A percentile compares a stretch with the other conserved stretches of the same genome.
These are phyloP conservation scores for Campoletis sonorensis DNA, from an alignment of 1,140 invertebrate genomes.

Conservation along the genomic window DNA sequence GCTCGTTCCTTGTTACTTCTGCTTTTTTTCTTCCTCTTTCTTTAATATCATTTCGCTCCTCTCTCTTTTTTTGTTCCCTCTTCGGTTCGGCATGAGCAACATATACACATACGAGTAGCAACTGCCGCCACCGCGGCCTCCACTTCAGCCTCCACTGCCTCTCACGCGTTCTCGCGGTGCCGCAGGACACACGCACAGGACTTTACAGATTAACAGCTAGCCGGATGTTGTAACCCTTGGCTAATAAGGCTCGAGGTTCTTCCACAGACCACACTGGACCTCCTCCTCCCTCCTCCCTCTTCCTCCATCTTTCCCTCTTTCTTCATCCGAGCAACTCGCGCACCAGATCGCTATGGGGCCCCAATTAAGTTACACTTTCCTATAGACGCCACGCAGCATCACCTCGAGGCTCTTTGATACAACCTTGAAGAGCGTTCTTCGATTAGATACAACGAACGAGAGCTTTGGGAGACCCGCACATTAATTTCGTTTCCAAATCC, in stretches of 20 bases:
- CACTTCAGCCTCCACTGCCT: conserved; percentile 50
- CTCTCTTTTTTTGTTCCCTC: not conserved
- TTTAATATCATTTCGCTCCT: conserved; percentile 13
- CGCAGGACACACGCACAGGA: conserved; percentile 74
- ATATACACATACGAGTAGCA: conserved; percentile 4
- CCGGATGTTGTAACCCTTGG: conserved; percentile 69
- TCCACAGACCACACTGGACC: conserved; percentile 9
- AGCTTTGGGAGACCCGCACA: conserved; percentile 54
- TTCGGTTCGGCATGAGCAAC: not conserved
- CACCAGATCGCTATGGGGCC: conserved; percentile 37
- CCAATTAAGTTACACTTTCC: conserved; percentile 61
- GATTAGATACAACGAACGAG: conserved; percentile 66
- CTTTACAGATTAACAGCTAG: conserved; percentile 75
- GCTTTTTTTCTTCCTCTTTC: not conserved
- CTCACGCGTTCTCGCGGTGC: conserved; percentile 56
- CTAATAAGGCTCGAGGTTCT: conserved; percentile 71
- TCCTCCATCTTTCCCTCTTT: not conserved
- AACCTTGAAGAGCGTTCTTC: conserved; percentile 66
- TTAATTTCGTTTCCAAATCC: conserved; percentile 65
- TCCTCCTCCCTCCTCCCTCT: not conserved
- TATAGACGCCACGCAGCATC: conserved; percentile 59
- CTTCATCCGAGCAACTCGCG: not conserved
- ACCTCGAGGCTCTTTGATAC: conserved; percentile 50
- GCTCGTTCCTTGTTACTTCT: conserved; percentile 13
- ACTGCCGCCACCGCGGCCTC: conserved; percentile 39